Evolutionary conservation across 1,140 invertebrate genomes (phyloP), one percentile per base, ranked within the genome.

Genomic region (Glossosoma conforme): DNA sequence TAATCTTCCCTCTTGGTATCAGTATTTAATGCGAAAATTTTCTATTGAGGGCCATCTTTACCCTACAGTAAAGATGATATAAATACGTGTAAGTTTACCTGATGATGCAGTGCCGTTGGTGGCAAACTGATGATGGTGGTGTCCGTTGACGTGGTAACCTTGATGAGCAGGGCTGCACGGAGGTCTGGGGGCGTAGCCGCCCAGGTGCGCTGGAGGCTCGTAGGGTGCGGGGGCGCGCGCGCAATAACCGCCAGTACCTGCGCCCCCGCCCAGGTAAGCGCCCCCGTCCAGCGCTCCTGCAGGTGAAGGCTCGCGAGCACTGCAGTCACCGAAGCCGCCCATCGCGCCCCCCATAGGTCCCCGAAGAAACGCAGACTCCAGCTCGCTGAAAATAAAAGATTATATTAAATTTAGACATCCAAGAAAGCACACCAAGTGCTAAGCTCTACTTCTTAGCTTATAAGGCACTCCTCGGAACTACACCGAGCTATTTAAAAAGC

Each of bases 91-190:
- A 15, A 32, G n/a, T 36, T 52, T 42, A 58, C 53, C 57, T 33
- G 48, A 24, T 9, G 57, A 59, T 1, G 42, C 44, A 13, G 25
- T 41, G 19, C 53, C 52, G 44, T 51, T 59, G 14, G 35, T 37
- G 13, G 15, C 14, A 19, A 41, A 47, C 24, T 59, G 53, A 33
- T 54, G 50, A 38, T 50, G 47, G 25, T 51, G 33, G 36, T 52
- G 52, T 8, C 53, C 52, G 24, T 59, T 54, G 28, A 43, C 44
- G 44, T 59, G 56, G 44, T 59, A 59, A 10, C 57, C 53, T 40
- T 59, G 57, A 45, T 59, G 56, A 2, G 54, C 51, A 4, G 57
- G 57, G 35, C 57, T 55, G 44, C 51, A 48, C 2, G 55, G 35
- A 24, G 55, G 55, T 11, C 42, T 32, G 4, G 50, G 50, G 24